Percentiles rank a stretch among this genome's conserved stretches.
Conservation (phyloP, 2,797 vertebrate species). For the Brachyalestes nurse region DNA sequence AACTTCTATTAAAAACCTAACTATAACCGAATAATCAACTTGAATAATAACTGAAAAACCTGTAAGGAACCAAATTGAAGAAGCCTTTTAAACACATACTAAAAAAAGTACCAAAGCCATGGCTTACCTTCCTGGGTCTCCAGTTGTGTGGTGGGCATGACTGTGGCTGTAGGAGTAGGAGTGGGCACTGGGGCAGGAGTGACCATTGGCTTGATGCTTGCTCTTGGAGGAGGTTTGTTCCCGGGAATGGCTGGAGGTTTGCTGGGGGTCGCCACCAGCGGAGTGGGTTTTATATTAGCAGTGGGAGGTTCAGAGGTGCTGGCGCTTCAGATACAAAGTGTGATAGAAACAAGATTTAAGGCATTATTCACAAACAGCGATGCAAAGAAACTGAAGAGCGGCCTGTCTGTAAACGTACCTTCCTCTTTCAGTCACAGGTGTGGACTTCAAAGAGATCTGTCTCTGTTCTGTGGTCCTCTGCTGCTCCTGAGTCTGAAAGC, state of each 20-base stretch:
- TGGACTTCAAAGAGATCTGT: conserved; percentile 93
- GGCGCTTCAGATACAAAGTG: conserved; percentile 74
- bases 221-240: conserved; percentile 94
- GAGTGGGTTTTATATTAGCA: conserved; percentile 98
- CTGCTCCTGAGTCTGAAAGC: conserved; percentile 87
- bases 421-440: conserved; percentile 92
- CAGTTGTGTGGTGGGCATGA: conserved; percentile 98
- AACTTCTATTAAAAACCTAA: no score
- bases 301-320: conserved; percentile 95
- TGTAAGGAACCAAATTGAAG: no score
- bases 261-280: conserved; percentile 90
- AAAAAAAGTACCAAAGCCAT: background rate
- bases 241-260: conserved; percentile 93
- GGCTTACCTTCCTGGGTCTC: conserved; percentile 92
- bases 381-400: background rate
- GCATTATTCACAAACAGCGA: background rate
- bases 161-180: conserved; percentile 95
- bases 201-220: conserved; percentile 98
- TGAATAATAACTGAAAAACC: no score
- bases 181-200: conserved; percentile 93
- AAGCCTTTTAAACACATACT: no score
- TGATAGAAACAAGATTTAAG: background rate
- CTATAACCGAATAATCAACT: no score
- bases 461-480: conserved; percentile 85
- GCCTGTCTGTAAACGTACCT: conserved; percentile 77